phyloP scores from a whole-genome alignment of 1,140 invertebrate species.

The Leptinotarsa texana region DNA sequence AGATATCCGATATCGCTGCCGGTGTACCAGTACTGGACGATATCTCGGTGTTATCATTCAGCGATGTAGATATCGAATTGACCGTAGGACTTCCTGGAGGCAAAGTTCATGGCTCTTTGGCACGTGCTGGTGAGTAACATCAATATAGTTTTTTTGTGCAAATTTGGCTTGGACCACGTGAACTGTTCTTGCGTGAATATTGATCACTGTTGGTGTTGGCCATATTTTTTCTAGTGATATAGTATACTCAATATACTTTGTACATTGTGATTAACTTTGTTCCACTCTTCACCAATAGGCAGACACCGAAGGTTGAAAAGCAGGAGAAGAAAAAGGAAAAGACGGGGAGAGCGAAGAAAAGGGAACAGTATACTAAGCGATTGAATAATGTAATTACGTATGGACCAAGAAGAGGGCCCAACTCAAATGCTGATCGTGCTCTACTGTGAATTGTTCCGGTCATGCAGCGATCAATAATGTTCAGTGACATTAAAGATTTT shows the following conservation, averaged over 20 bases:
- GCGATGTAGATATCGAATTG: slow-evolving; percentile 67
- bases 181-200: too few species aligned
- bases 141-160: not conserved
- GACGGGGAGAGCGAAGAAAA: slow-evolving; percentile 97
- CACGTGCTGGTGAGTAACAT: slow-evolving; percentile 85
- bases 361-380: slow-evolving; percentile 97
- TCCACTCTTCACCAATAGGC: slow-evolving; percentile 61
- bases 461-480: too few species aligned
- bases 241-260: too few species aligned
- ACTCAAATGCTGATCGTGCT: slow-evolving; percentile 76
- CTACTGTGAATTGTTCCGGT: too few species aligned
- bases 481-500: too few species aligned
- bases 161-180: too few species aligned
- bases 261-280: too few species aligned
- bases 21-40: too few species aligned
- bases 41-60: too few species aligned
- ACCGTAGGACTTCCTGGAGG: slow-evolving; percentile 85
- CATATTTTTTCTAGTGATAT: too few species aligned
- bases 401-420: slow-evolving; percentile 94
- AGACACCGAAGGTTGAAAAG: slow-evolving; percentile 99
- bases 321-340: slow-evolving; percentile 99
- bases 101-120: slow-evolving; percentile 95
- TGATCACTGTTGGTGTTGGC: too few species aligned
- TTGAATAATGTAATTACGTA: slow-evolving; percentile 97
- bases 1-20: too few species aligned